A percentile compares a stretch with the other conserved stretches of the same genome.
Conservation (phyloP, 2,888 invertebrate genomes). For the Eupithecia tripunctaria region DNA sequence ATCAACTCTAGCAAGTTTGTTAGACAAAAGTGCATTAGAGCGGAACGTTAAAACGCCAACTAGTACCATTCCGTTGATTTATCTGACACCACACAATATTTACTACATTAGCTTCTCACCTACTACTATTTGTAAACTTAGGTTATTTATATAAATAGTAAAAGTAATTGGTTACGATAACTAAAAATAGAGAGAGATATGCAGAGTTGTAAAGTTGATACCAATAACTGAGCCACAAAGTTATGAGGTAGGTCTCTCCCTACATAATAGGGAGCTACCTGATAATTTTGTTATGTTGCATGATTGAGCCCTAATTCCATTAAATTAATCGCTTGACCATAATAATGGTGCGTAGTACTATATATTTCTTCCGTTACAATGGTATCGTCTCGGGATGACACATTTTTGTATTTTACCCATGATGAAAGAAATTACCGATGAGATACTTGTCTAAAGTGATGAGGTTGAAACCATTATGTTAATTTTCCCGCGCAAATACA, state of each 20-base stretch:
- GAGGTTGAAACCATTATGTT: too few species aligned
- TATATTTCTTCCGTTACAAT: too few species aligned
- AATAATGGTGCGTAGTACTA: too few species aligned
- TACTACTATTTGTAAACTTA: background rate
- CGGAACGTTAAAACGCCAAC: constrained; percentile 2
- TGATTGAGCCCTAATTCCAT: background rate
- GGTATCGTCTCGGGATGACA: too few species aligned
- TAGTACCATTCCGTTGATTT: background rate
- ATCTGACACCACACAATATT: background rate
- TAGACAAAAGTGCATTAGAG: constrained; percentile 1
- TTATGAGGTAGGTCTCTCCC: background rate
- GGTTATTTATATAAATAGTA: constrained; percentile 5
- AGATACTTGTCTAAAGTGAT: too few species aligned
- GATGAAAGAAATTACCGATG: too few species aligned
- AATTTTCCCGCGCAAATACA: too few species aligned
- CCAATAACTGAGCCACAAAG: background rate
- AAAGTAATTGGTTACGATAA: constrained; percentile 3
- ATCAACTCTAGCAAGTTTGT: background rate
- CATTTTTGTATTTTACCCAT: too few species aligned
- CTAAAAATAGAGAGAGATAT: constrained; percentile 23
- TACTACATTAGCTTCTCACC: background rate
- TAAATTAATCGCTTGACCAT: too few species aligned
- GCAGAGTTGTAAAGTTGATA: constrained; percentile 16
- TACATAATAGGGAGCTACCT: background rate
- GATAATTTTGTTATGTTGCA: background rate